Evolutionary conservation across 53 echinoderm and acorn worm genomes (phyloP).

Genomic region (Holothuria scabra): DNA sequence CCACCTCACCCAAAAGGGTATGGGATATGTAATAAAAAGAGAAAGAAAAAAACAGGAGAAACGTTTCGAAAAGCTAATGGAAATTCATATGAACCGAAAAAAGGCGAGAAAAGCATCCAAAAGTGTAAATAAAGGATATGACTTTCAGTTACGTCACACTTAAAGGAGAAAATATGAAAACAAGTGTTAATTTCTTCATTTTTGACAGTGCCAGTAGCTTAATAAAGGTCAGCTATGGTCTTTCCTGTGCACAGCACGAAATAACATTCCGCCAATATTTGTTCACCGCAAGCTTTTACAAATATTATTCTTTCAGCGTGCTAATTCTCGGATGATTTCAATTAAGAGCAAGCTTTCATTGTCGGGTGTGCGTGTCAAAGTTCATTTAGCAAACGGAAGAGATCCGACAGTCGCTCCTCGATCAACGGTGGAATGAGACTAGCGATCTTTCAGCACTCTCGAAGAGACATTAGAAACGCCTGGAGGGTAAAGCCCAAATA

Average conservation of each 20-base stretch:
- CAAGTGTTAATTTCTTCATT: constrained; percentile 46
- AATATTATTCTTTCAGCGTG: constrained; percentile 52
- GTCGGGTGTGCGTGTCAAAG: constrained; percentile 43
- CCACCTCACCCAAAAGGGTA: too few relatives aligned
- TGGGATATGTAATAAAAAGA: too few relatives aligned
- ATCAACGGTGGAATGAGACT: background rate
- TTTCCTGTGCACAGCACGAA: constrained; percentile 30
- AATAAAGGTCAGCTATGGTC: constrained; percentile 30
- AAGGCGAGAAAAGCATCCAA: too few relatives aligned
- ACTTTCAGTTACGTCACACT: too few relatives aligned
- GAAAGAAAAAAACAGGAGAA: too few relatives aligned
- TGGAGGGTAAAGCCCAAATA: constrained; percentile 44
- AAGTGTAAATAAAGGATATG: too few relatives aligned
- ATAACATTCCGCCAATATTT: constrained; percentile 51
- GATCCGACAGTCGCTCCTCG: constrained; percentile 28
- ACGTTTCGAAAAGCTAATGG: too few relatives aligned
- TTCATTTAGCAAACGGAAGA: constrained; percentile 44
- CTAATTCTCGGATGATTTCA: constrained; percentile 54
- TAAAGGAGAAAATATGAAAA: background rate
- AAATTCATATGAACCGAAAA: too few relatives aligned
- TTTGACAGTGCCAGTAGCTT: constrained; percentile 7
- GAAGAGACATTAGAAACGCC: constrained; percentile 41
- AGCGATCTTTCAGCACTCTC: constrained; percentile 18
- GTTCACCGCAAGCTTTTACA: constrained; percentile 45
- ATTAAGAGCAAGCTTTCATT: constrained; percentile 41